A percentile compares a stretch with the other conserved stretches of the same genome.
These are phyloP conservation scores for Episyrphus balteatus DNA, from an alignment of 1,140 invertebrate genomes.

Conservation along the genomic window DNA sequence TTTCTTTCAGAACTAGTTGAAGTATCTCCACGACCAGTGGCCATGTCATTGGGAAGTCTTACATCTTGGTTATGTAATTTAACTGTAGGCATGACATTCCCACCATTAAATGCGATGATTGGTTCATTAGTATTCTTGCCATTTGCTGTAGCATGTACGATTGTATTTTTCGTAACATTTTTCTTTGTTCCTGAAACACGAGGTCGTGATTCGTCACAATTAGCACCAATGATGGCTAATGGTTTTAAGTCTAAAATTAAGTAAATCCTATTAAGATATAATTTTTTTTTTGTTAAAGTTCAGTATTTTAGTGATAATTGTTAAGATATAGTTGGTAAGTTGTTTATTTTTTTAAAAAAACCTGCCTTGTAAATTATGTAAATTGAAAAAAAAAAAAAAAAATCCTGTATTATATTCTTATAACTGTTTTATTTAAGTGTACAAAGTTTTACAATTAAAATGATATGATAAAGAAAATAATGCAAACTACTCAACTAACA, in stretches of 20 bases:
- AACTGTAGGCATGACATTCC: constrained; percentile 68
- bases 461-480: too few relatives aligned
- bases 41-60: constrained; percentile 78
- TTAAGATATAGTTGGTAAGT: too few relatives aligned
- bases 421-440: too few relatives aligned
- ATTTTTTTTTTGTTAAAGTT: not conserved
- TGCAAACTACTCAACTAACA: too few relatives aligned
- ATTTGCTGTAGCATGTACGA: constrained; percentile 46
- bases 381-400: too few relatives aligned
- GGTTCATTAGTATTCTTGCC: constrained; percentile 58
- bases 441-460: too few relatives aligned
- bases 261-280: not conserved
- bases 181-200: constrained; percentile 58
- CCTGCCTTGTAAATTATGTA: too few relatives aligned
- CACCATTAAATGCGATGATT: constrained; percentile 45
- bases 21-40: constrained; percentile 66
- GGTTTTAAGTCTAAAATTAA: constrained; percentile 32
- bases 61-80: constrained; percentile 86
- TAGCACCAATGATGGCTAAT: constrained; percentile 40
- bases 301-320: too few relatives aligned
- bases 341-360: too few relatives aligned
- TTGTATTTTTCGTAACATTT: constrained; percentile 50
- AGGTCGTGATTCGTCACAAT: constrained; percentile 47
- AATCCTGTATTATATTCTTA: too few relatives aligned
- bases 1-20: constrained; percentile 64